phyloP scores from a whole-genome alignment of 2,797 vertebrate species.

The Oreochromis grahami region DNA sequence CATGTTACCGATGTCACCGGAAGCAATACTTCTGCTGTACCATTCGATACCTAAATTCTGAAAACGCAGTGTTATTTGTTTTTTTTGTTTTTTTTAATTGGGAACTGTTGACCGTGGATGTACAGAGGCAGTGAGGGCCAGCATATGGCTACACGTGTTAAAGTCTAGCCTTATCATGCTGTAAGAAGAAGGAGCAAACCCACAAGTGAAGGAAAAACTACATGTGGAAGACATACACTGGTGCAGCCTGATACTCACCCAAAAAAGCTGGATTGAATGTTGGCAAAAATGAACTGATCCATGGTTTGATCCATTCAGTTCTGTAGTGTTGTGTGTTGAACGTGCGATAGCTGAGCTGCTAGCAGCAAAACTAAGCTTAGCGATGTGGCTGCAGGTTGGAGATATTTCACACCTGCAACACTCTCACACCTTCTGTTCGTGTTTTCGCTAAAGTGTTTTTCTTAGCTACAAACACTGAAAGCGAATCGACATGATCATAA shows the following conservation, averaged over 20 bases:
- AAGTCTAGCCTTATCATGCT: not conserved
- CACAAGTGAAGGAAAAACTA: not conserved
- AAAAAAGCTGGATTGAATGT: not conserved
- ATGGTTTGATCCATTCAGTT: not conserved
- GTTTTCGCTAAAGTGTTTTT: not conserved
- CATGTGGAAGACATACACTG: accelerated
- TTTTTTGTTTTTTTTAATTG: not conserved
- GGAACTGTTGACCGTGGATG: not conserved
- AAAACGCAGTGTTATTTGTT: not conserved
- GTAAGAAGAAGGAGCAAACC: not conserved
- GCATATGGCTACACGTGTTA: accelerated
- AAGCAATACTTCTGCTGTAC: not conserved
- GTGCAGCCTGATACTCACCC: not conserved
- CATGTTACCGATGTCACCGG: not conserved
- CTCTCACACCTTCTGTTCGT: accelerated
- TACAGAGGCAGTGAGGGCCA: not conserved
- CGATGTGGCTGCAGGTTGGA: not conserved
- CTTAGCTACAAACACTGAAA: not conserved
- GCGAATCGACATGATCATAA: not conserved
- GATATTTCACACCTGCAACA: not conserved
- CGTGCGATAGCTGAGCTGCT: not conserved
- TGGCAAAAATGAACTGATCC: not conserved
- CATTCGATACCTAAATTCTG: not conserved
- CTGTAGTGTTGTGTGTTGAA: not conserved
- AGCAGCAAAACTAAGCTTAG: not conserved